Evolutionary conservation across 2,113 vertebrate species (phyloP).

Genomic region (Dendrocopos noguchii): DNA sequence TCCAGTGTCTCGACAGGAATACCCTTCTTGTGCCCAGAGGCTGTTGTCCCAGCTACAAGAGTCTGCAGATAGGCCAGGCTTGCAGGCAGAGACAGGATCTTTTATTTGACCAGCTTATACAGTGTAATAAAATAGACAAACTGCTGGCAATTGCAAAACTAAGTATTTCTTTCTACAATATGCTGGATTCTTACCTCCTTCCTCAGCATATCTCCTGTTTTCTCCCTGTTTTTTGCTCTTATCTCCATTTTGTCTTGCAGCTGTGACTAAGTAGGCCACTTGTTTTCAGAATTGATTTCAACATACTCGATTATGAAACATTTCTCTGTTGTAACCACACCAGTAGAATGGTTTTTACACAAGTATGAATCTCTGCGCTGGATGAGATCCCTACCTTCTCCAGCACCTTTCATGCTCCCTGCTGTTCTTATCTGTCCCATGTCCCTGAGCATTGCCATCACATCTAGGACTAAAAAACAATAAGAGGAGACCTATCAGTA

Average conservation of each 20-base stretch:
- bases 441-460: not conserved
- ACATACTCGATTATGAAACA: not conserved
- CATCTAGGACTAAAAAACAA: not conserved
- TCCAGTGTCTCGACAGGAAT: not conserved
- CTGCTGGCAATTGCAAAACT: not conserved
- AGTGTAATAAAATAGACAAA: not conserved
- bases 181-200: not conserved
- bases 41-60: not conserved
- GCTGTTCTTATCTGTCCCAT: not conserved
- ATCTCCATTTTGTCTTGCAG: not conserved
- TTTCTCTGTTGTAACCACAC: not conserved
- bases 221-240: not conserved
- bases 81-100: not conserved
- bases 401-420: not conserved
- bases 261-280: not conserved
- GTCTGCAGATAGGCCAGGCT: not conserved
- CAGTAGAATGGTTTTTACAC: rapidly evolving
- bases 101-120: not conserved
- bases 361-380: not conserved
- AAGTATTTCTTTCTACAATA: not conserved
- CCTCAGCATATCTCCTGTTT: not conserved
- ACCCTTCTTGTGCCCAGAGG: not conserved
- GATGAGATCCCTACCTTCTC: not conserved
- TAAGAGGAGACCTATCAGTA: not conserved
- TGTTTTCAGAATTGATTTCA: not conserved